Conservation (phyloP, 2,797 vertebrate species). For the Alcedo atthis region DNA sequence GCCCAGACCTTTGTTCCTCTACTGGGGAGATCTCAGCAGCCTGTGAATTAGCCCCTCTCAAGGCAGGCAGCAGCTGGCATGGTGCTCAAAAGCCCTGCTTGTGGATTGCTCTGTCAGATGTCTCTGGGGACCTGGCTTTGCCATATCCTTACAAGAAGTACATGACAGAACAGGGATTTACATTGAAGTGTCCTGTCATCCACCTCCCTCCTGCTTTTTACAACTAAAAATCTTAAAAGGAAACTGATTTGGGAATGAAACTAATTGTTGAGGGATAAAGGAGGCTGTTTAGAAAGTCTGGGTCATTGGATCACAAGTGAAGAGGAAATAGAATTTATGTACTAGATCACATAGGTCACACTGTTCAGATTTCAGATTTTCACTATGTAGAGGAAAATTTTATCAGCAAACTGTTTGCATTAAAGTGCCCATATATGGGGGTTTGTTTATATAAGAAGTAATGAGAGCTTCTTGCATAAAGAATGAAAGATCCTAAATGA, state of each 20-base stretch:
- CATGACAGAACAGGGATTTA: not conserved
- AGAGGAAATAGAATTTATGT: not conserved
- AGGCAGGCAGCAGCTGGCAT: not conserved
- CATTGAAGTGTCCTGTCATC: not conserved
- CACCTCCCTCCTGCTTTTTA: not conserved
- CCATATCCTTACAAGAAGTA: not conserved
- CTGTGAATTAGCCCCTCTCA: not conserved
- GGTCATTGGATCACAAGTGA: not conserved
- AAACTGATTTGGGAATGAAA: not conserved
- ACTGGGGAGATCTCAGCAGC: not conserved
- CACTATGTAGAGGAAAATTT: not conserved
- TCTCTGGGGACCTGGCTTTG: not conserved
- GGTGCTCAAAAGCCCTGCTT: not conserved
- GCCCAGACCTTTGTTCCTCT: not conserved
- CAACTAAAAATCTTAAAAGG: not conserved
- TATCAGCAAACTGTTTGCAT: not conserved
- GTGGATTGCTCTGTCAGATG: not conserved
- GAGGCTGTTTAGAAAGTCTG: conserved; percentile 1
- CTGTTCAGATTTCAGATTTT: not conserved
- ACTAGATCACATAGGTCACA: not conserved
- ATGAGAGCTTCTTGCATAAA: not conserved
- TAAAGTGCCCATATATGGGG: not conserved
- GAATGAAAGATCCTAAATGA: not conserved
- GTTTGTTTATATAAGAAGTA: conserved; percentile 14
- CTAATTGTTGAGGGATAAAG: not conserved